phyloP scores from a whole-genome alignment of 2,113 vertebrate genomes.

The Rhadina sibilatrix region DNA sequence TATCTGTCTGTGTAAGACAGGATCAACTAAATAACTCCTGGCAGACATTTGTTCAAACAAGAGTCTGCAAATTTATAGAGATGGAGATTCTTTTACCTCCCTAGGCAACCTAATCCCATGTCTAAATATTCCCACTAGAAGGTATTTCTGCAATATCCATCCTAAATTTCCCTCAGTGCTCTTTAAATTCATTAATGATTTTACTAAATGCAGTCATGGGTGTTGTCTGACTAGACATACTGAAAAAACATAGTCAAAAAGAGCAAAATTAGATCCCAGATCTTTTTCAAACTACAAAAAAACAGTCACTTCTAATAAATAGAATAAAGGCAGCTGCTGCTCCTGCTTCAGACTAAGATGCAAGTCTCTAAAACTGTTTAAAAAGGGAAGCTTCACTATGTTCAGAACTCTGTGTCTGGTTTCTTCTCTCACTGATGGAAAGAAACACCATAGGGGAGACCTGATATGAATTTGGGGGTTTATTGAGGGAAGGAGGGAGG shows the following conservation, averaged over 20 bases:
- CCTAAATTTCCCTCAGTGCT: not conserved
- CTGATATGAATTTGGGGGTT: not conserved
- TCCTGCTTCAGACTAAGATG: not conserved
- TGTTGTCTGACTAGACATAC: not conserved
- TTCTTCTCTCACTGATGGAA: not conserved
- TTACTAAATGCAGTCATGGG: not conserved
- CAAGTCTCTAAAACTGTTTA: not conserved
- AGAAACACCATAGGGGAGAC: not conserved
- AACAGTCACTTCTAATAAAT: not conserved
- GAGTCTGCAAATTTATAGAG: not conserved
- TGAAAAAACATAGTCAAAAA: not conserved
- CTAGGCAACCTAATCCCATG: not conserved
- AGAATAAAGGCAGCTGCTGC: not conserved
- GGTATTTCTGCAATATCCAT: not conserved
- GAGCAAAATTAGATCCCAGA: not conserved
- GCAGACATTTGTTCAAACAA: slow-evolving; percentile 9
- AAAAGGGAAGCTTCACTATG: not conserved
- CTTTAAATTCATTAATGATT: not conserved
- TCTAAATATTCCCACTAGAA: not conserved
- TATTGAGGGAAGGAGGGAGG: not conserved
- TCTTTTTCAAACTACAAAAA: not conserved
- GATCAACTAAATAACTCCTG: not conserved
- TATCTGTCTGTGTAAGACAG: not conserved
- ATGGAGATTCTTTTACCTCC: not conserved
- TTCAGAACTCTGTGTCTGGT: not conserved